A percentile compares a stretch with the other conserved stretches of the same genome.
phyloP scores from a whole-genome alignment of 2,113 vertebrate genomes.

The Sapajus apella region DNA sequence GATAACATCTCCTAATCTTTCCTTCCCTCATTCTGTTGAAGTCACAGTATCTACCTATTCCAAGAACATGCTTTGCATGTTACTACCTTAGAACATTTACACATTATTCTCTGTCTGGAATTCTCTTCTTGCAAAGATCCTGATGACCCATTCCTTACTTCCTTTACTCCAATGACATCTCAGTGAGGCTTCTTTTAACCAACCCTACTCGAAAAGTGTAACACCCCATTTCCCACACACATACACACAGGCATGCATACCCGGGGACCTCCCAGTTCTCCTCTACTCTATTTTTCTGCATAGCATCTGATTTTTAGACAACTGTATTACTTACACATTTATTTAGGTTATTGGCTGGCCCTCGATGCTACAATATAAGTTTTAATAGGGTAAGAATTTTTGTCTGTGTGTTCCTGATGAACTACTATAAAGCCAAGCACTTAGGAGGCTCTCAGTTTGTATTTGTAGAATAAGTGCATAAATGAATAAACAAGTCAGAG shows the following conservation, averaged over 20 bases:
- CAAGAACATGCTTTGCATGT: background rate
- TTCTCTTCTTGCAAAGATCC: background rate
- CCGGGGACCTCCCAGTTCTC: background rate
- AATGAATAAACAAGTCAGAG: background rate
- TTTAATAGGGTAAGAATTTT: constrained; percentile 1
- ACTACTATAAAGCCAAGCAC: background rate
- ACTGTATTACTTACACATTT: background rate
- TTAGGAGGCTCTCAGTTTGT: background rate
- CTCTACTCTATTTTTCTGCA: background rate
- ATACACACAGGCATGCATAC: background rate
- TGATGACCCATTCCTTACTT: background rate
- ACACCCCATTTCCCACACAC: background rate
- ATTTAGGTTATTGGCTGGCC: background rate
- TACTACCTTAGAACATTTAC: background rate
- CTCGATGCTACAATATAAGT: background rate
- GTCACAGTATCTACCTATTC: background rate
- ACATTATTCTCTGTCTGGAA: background rate
- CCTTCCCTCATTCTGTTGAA: background rate
- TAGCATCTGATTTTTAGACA: background rate
- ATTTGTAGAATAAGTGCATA: background rate
- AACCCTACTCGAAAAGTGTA: background rate
- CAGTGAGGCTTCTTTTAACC: background rate
- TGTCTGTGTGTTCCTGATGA: background rate
- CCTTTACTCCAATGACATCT: background rate
- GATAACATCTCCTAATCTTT: background rate